Evolutionary conservation across 2,797 vertebrate genomes (phyloP).

Genomic region (Ataeniobius toweri): DNA sequence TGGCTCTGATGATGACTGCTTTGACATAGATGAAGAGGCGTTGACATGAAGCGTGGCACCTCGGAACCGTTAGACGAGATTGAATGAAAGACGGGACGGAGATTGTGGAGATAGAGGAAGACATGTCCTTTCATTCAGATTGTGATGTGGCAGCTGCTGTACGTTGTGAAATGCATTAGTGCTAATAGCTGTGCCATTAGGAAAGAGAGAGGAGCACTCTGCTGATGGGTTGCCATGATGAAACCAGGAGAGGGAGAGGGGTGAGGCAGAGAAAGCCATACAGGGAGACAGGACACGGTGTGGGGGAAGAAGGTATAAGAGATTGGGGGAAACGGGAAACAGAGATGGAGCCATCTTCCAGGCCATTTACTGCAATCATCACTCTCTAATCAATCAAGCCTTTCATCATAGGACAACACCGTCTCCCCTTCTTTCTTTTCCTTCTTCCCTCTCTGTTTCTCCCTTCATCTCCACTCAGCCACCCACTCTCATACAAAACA

Average conservation of each 20-base stretch:
- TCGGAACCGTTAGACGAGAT: constrained; percentile 41
- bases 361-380: constrained; percentile 87
- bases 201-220: constrained; percentile 79
- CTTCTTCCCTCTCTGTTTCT: constrained; percentile 45
- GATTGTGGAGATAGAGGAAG: constrained; percentile 71
- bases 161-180: constrained; percentile 90
- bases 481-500: constrained; percentile 59
- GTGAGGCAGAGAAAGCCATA: constrained; percentile 13
- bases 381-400: constrained; percentile 86
- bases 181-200: constrained; percentile 92
- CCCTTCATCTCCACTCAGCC: constrained; percentile 56
- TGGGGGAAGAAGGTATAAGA: constrained; percentile 77
- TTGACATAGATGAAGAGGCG: constrained; percentile 30
- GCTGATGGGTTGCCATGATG: constrained; percentile 88
- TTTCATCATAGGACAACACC: constrained; percentile 85
- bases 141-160: constrained; percentile 87
- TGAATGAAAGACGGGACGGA: constrained; percentile 56
- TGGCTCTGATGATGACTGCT: constrained; percentile 24
- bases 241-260: constrained; percentile 50
- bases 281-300: constrained; percentile 60
- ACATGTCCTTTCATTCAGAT: constrained; percentile 83
- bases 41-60: constrained; percentile 40
- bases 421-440: constrained; percentile 53
- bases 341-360: constrained; percentile 83
- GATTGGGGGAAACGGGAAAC: constrained; percentile 72